Evolutionary conservation across 2,113 vertebrate genomes (phyloP).

Genomic region (Struthidea cinerea): DNA sequence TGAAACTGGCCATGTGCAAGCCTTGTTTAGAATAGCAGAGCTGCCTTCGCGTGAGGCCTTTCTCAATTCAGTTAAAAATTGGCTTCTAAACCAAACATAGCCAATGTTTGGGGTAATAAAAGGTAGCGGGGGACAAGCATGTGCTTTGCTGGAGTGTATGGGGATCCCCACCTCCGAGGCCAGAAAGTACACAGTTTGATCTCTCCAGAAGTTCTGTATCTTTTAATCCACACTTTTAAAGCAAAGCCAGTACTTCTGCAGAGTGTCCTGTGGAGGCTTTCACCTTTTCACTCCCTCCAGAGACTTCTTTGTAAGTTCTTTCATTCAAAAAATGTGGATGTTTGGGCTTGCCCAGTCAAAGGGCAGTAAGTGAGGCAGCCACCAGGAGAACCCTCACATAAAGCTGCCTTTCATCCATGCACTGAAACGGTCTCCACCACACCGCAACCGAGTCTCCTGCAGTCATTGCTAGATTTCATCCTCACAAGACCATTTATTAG

Average conservation of each 20-base stretch:
- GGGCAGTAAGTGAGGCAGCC: not conserved
- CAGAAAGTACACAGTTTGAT: not conserved
- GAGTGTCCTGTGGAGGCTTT: not conserved
- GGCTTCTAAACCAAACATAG: not conserved
- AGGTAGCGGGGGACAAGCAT: not conserved
- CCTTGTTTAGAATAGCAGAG: not conserved
- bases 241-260: not conserved
- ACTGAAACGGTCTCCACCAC: not conserved
- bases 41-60: not conserved
- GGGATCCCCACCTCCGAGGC: not conserved
- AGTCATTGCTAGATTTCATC: not conserved
- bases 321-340: not conserved
- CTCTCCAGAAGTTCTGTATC: not conserved
- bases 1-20: rapidly evolving
- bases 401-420: not conserved
- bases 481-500: not conserved
- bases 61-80: not conserved
- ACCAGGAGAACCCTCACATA: not conserved
- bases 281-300: not conserved
- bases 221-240: not conserved
- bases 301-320: not conserved
- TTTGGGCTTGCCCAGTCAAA: not conserved
- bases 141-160: not conserved
- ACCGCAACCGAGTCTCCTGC: not conserved
- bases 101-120: not conserved